Conservation (phyloP, 2,888 invertebrate species). For the Amphipyra tragopoginis region DNA sequence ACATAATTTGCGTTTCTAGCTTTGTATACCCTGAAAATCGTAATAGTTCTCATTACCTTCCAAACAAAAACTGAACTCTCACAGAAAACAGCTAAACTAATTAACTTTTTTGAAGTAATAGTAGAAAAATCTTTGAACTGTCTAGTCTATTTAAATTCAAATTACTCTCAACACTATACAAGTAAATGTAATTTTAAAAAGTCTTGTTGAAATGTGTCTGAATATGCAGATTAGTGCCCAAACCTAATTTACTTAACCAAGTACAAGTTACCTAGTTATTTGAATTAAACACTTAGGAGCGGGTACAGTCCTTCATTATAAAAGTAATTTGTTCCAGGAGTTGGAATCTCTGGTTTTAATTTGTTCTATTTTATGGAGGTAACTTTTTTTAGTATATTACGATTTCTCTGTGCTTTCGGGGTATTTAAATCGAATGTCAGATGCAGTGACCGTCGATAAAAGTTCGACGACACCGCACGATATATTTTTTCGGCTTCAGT, state of each 20-base stretch:
- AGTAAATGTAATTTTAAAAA: not conserved
- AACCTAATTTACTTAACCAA: conserved; percentile 1
- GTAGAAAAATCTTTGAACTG: not conserved
- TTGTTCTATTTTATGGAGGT: not conserved
- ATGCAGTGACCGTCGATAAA: not conserved
- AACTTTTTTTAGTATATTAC: not conserved
- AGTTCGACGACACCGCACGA: not conserved
- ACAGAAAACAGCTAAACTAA: not conserved
- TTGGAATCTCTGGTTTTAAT: not conserved
- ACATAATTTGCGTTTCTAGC: no score
- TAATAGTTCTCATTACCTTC: no score
- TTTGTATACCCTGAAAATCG: no score
- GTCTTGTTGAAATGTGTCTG: not conserved
- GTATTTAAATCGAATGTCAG: conserved; percentile 7
- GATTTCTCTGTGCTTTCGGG: not conserved
- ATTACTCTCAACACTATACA: not conserved
- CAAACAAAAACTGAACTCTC: not conserved
- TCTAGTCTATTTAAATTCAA: not conserved
- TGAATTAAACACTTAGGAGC: not conserved
- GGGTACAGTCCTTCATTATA: not conserved
- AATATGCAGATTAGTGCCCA: not conserved
- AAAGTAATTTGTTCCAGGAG: not conserved
- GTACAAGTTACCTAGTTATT: conserved; percentile 2
- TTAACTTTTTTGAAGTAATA: not conserved
- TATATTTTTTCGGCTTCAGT: no score